These are phyloP conservation scores for Galerucella pusilla DNA, from an alignment of 2,888 invertebrate species.

Conservation along the genomic window DNA sequence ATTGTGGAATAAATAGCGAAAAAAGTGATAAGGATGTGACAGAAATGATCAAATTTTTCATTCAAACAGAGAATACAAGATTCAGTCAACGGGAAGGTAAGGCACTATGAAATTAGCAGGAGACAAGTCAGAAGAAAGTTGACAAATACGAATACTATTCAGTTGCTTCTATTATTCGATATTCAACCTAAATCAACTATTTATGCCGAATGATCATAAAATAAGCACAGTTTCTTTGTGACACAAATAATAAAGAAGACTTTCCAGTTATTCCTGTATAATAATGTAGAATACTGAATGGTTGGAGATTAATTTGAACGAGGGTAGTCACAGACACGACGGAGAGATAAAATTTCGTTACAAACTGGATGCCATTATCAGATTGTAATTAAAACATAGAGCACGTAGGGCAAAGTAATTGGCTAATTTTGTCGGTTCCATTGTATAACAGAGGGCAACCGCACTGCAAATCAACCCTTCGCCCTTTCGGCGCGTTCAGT, in stretches of 20 bases:
- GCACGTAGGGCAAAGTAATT: constrained; percentile 63
- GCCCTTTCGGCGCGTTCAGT: constrained; percentile 21
- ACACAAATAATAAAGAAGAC: background rate
- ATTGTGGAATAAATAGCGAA: too few species aligned
- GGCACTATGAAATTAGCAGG: too few species aligned
- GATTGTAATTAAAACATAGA: constrained; percentile 66
- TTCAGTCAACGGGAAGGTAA: too few species aligned
- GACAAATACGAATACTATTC: too few species aligned
- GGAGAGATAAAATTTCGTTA: constrained; percentile 51
- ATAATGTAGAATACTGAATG: background rate
- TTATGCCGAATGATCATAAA: too few species aligned
- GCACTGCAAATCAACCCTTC: constrained; percentile 64
- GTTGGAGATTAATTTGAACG: constrained; percentile 39
- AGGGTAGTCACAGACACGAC: constrained; percentile 19
- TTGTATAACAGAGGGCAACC: constrained; percentile 66
- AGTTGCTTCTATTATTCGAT: too few species aligned
- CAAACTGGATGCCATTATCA: constrained; percentile 60
- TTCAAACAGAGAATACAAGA: too few species aligned
- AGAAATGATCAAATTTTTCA: too few species aligned
- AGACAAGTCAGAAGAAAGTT: too few species aligned
- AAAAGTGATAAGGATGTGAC: too few species aligned
- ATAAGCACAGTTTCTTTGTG: background rate
- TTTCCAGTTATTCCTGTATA: background rate
- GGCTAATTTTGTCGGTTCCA: constrained; percentile 65
- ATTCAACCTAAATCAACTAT: too few species aligned